Base-by-base conservation (phyloP, 2,797 vertebrate genomes). In the Synanceia verrucosa region DNA sequence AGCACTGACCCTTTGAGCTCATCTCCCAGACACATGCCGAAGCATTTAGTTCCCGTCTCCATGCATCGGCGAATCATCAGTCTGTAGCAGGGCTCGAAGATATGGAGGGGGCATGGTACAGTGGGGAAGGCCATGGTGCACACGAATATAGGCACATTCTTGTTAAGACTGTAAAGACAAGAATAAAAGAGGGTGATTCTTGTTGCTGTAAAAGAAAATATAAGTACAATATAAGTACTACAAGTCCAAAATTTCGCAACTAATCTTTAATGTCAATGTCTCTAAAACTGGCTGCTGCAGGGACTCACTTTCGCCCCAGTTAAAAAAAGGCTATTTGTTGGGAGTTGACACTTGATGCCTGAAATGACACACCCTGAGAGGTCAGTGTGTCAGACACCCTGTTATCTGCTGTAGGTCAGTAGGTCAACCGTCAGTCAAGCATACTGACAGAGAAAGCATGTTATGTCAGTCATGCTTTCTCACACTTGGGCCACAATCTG, bases 81-180 rank as follows among this genome's bases (percentile, higher is more conserved):
- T 28, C 94, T 89, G 85, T 97, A 98, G 70, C 94, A 95, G 34
- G 97, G 96, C 89, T 98, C 97, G 56, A 96, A 98, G 83, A 97
- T 94, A 26, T 97, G 96, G 78, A 98, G 95, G 0, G 95, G 96
- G 77, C 96, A 98, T 6, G 96, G 95, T 70, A 98, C 95, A 2
- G 96, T 96, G 85, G 97, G 97, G 90, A 98, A 98, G 86, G 97
- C 96, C 96, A 97, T 96, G 73, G 96, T 96, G 73, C 97, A 97
- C 76, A 98, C 96, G 11, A 98, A 98, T 91, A 98, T 96, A 86
- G 97, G 97, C 91, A 98, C 96, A 77, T 96, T 97, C 92, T 96
- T 95, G 91, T 96, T 97, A 72, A 97, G 93, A 87, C 97, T 98
- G 86, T 2, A 81, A 82, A 53, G 37, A 75, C 2, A 34, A 13